Evolutionary conservation across 1,140 invertebrate species (phyloP), one percentile per base, ranked within the genome.

Genomic region (Papilio polytes): DNA sequence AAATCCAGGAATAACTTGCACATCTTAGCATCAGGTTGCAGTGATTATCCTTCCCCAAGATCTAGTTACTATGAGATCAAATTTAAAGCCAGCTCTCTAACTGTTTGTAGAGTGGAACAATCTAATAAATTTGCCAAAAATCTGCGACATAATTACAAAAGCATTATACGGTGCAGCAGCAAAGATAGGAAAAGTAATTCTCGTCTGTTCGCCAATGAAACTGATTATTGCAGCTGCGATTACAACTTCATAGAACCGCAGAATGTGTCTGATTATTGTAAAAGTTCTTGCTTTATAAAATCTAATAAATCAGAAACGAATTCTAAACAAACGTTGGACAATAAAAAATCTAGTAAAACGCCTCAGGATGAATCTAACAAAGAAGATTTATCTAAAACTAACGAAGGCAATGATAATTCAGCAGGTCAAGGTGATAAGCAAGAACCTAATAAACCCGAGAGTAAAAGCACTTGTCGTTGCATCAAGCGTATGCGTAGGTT

Each of bases 181-280:
- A 63, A 59, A 63, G 31, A 41, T 10, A 12, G 9, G 36, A 59
- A n/a, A 78, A 59, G 18, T 63, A 63, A 63, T 63, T 20, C 20
- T n/a, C 53, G 53, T 41, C 9, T 41, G 20, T 78, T 20, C 10
- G 53, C 76, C 1, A 78, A n/a, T 41, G 31, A 78, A 36, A 44
- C 76, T 3, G 31, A 63, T 63, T 31, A 26, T 20, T 78, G 76
- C 41, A 78, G 53, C 13, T 36, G 18, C 18, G 31, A 63, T 3
- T 48, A 41, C 44, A 36, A 59, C 10, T 74, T 74, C 6, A 46
- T 48, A 10, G 15, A 41, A 20, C 76, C 53, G 3, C 22, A 78
- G 15, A 78, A 78, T 44, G 20, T 78, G 7, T 78, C 76, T n/a
- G 56, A 36, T 63, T 78, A 78, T 63, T 78, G 76, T 63, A 78